Percentiles rank a stretch among this genome's conserved stretches.
Evolutionary conservation across 2,113 vertebrate species (phyloP).

Genomic region (Erythrocercus mccallii): DNA sequence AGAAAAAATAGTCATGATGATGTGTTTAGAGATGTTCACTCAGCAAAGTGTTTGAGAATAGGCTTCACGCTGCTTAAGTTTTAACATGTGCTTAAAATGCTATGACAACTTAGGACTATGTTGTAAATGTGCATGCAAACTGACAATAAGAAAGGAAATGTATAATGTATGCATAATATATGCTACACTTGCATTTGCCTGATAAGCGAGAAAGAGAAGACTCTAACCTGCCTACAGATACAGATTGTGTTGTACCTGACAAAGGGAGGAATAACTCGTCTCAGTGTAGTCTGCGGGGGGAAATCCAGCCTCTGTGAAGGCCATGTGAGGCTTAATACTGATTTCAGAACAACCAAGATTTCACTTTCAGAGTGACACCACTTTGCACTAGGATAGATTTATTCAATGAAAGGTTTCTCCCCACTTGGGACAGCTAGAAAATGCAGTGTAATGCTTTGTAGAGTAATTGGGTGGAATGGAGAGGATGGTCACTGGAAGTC

Average conservation of each 20-base stretch:
- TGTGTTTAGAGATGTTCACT: background rate
- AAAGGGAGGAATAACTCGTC: background rate
- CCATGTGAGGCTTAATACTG: background rate
- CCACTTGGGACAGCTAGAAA: background rate
- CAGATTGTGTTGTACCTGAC: background rate
- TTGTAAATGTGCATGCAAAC: background rate
- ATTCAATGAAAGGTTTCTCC: background rate
- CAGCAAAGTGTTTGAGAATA: background rate
- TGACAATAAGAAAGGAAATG: background rate
- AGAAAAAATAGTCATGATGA: background rate
- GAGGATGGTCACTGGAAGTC: accelerated
- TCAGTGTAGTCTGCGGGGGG: background rate
- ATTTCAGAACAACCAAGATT: background rate
- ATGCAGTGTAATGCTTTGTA: background rate
- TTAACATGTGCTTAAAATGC: background rate
- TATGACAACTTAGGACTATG: background rate
- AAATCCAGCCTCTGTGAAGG: background rate
- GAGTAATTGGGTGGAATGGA: background rate
- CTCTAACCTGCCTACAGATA: background rate
- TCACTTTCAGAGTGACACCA: background rate
- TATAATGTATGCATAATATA: background rate
- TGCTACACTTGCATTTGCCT: background rate
- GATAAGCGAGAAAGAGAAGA: background rate
- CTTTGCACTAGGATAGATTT: background rate
- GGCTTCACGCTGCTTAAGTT: background rate